Evolutionary conservation across 2,888 invertebrate genomes (phyloP).

Genomic region (Elaeidobius kamerunicus): DNA sequence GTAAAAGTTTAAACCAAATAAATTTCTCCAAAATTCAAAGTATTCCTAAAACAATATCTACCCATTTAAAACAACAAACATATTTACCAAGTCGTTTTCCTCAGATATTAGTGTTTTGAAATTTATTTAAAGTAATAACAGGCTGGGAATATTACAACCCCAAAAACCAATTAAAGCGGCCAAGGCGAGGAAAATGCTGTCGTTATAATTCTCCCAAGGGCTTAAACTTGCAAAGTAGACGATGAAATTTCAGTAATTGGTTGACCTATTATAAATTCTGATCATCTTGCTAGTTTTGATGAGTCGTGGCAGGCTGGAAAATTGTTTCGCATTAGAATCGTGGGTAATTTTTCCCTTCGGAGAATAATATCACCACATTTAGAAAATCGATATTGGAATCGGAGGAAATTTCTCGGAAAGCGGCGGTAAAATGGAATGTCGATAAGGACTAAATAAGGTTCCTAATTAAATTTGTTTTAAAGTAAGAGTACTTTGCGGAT

Average conservation of each 20-base stretch:
- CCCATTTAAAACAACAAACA: too few species aligned
- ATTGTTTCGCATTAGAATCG: background rate
- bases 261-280: constrained; percentile 12
- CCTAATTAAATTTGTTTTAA: too few species aligned
- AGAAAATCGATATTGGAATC: too few species aligned
- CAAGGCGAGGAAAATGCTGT: constrained; percentile 2
- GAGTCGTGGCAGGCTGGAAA: background rate
- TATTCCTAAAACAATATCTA: too few species aligned
- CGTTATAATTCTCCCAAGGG: constrained; percentile 9
- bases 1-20: too few species aligned
- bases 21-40: too few species aligned
- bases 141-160: background rate
- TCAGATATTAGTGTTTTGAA: too few species aligned
- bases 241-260: constrained; percentile 16
- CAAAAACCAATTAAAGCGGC: constrained; percentile 10
- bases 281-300: constrained; percentile 10
- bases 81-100: too few species aligned
- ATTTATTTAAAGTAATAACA: background rate
- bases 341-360: background rate
- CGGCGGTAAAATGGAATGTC: too few species aligned
- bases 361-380: background rate
- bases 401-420: too few species aligned
- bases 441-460: too few species aligned
- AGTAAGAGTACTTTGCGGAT: too few species aligned
- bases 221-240: constrained; percentile 9